Percentiles rank a stretch among this genome's conserved stretches.
Conservation (phyloP, 2,888 invertebrate genomes). For the Abrostola tripartita region DNA sequence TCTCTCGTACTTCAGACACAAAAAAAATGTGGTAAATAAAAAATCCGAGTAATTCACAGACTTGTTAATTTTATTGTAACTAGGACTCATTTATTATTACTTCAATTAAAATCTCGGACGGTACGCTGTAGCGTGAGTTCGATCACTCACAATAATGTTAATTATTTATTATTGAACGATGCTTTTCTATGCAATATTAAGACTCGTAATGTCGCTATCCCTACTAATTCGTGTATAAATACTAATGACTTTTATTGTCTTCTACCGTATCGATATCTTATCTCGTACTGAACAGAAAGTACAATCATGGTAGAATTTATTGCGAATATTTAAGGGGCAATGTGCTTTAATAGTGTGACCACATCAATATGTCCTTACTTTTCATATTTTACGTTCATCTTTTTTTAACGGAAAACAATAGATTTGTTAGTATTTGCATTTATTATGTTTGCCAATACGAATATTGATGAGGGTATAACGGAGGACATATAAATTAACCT, state of each 20-base stretch:
- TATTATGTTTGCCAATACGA: too few relatives aligned
- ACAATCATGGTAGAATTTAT: slow-evolving; percentile 8
- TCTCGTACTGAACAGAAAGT: slow-evolving; percentile 31
- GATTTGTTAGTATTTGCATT: too few relatives aligned
- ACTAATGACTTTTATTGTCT: slow-evolving; percentile 36
- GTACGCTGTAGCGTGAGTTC: too few relatives aligned
- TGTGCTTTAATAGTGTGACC: slow-evolving; percentile 32
- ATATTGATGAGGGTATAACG: too few relatives aligned
- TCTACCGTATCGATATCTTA: slow-evolving; percentile 38
- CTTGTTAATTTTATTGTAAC: too few relatives aligned
- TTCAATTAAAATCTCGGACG: too few relatives aligned
- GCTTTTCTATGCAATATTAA: slow-evolving; percentile 5
- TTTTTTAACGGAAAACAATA: neutral
- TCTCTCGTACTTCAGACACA: neutral
- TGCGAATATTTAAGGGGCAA: slow-evolving; percentile 22
- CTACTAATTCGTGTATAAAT: slow-evolving; percentile 44
- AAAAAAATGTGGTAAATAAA: too few relatives aligned
- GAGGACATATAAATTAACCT: too few relatives aligned
- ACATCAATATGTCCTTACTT: neutral
- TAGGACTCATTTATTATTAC: too few relatives aligned
- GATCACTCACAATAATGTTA: too few relatives aligned
- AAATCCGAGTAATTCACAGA: too few relatives aligned
- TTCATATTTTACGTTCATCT: neutral
- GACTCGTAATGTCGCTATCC: neutral
- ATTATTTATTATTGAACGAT: too few relatives aligned